A percentile compares a stretch with the other conserved stretches of the same genome.
phyloP scores from a whole-genome alignment of 2,113 vertebrate species.

The Struthidea cinerea region DNA sequence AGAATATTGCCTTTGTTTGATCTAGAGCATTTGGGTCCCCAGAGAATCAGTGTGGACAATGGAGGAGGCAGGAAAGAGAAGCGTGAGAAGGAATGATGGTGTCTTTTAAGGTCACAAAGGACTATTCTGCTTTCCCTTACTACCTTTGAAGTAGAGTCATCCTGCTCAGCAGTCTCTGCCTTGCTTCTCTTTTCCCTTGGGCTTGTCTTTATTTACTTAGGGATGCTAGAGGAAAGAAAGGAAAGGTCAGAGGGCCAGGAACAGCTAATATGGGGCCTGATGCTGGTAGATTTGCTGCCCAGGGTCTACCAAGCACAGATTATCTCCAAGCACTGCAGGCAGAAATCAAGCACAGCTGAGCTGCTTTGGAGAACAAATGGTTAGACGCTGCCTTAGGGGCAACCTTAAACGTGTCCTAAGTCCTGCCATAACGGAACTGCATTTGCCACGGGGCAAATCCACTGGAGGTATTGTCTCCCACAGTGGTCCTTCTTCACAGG shows the following conservation, averaged over 20 bases:
- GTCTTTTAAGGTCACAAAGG: neutral
- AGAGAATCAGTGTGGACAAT: neutral
- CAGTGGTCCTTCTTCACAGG: neutral
- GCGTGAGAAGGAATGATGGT: accelerated
- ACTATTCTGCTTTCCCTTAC: neutral
- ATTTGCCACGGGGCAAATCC: neutral
- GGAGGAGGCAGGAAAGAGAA: neutral
- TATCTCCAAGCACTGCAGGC: neutral
- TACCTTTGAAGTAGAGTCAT: neutral
- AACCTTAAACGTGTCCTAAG: neutral
- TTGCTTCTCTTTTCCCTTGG: neutral
- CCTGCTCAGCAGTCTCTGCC: neutral
- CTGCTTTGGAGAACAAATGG: neutral
- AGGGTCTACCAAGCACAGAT: neutral
- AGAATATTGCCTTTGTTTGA: neutral
- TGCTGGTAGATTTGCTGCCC: neutral
- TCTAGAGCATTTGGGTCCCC: neutral
- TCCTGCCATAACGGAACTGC: neutral
- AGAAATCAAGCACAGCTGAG: neutral
- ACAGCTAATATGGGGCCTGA: neutral
- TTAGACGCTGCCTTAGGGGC: neutral
- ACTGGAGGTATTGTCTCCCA: neutral
- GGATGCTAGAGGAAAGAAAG: neutral
- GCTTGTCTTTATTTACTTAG: neutral
- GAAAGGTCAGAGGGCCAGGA: neutral